phyloP scores from a whole-genome alignment of 2,888 invertebrate genomes.

The Morpho helenor region DNA sequence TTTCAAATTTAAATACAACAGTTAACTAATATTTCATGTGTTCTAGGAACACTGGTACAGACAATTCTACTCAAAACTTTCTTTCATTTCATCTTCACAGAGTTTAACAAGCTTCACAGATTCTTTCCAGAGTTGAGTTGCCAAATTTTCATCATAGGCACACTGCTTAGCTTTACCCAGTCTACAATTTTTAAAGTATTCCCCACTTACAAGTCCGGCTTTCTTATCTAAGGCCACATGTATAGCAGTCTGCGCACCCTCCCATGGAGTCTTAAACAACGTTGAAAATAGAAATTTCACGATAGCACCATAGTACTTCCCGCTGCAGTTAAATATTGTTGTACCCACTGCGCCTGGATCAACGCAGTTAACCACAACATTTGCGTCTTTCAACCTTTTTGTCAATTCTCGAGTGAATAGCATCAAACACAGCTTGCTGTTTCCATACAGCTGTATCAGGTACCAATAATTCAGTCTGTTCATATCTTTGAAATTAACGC shows the following conservation, averaged over 20 bases:
- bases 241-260: constrained; percentile 90
- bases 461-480: constrained; percentile 79
- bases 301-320: constrained; percentile 72
- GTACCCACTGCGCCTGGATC: constrained; percentile 93
- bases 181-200: constrained; percentile 88
- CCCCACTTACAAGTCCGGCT: constrained; percentile 83
- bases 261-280: constrained; percentile 85
- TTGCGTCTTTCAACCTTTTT: constrained; percentile 79
- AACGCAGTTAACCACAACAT: constrained; percentile 87
- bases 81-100: constrained; percentile 82
- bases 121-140: constrained; percentile 88
- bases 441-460: constrained; percentile 74
- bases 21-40: too few relatives aligned
- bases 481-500: constrained; percentile 83
- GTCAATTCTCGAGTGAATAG: constrained; percentile 86
- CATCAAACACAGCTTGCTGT: constrained; percentile 85
- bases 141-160: constrained; percentile 82
- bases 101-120: constrained; percentile 84
- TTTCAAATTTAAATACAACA: too few relatives aligned
- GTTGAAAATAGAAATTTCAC: constrained; percentile 80
- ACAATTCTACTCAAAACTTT: constrained; percentile 47
- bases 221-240: constrained; percentile 86
- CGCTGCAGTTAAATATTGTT: constrained; percentile 81
- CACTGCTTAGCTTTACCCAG: constrained; percentile 78
- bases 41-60: neutral